Conservation (phyloP, 2,113 vertebrate genomes). For the Cisticola juncidis region DNA sequence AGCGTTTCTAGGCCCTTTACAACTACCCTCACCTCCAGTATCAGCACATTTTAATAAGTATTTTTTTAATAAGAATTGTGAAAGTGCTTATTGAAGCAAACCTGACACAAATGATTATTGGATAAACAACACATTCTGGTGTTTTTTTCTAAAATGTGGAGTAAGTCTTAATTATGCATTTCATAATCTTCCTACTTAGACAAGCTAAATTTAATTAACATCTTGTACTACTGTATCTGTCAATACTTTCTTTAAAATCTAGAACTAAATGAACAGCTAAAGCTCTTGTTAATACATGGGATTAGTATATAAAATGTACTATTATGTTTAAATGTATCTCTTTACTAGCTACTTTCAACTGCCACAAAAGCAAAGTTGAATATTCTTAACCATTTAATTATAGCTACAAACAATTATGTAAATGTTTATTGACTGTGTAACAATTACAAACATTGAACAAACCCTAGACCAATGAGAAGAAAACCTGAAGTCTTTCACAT, state of each 20-base stretch:
- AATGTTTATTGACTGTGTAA: neutral
- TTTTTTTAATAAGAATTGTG: neutral
- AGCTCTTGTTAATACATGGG: neutral
- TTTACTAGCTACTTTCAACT: neutral
- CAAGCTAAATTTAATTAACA: conserved; percentile 16
- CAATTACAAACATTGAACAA: neutral
- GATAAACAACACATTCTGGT: neutral
- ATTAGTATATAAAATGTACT: neutral
- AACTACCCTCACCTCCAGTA: neutral
- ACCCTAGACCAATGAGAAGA: neutral
- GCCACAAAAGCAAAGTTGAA: neutral
- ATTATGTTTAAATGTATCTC: neutral
- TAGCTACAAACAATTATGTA: neutral
- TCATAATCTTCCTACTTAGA: neutral
- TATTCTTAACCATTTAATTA: neutral
- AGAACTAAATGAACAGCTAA: neutral
- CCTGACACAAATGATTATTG: neutral
- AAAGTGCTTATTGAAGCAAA: neutral
- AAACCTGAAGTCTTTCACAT: neutral
- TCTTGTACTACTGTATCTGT: neutral
- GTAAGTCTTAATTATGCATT: neutral
- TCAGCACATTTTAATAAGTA: neutral
- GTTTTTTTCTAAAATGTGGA: neutral
- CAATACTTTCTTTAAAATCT: neutral
- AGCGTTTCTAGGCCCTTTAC: neutral